A percentile compares a stretch with the other conserved stretches of the same genome.
Evolutionary conservation across 2,888 invertebrate species (phyloP).

Genomic region (Smittia sp.): DNA sequence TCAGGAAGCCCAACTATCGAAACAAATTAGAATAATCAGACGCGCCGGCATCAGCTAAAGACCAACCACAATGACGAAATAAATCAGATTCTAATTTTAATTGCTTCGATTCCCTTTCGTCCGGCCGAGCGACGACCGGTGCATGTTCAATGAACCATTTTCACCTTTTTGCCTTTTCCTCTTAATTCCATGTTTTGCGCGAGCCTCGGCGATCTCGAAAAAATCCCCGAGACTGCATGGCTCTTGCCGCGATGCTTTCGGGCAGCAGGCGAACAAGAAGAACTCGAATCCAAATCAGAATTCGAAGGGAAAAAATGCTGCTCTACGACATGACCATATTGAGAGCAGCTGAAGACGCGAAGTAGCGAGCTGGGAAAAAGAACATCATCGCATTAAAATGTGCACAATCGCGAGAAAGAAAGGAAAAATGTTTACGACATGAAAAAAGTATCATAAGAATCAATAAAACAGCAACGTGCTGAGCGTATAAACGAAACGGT

Average conservation of each 20-base stretch:
- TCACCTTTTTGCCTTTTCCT: no score
- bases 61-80: neutral
- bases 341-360: neutral
- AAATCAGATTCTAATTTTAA: conserved; percentile 4
- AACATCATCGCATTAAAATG: neutral
- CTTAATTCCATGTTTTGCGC: no score
- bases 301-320: neutral
- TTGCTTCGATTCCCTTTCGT: neutral
- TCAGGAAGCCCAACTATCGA: no score
- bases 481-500: neutral
- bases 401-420: neutral
- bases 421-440: neutral
- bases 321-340: neutral
- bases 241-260: neutral
- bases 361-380: neutral
- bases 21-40: no score
- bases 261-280: no score
- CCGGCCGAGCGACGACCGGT: no score
- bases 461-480: neutral
- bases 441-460: neutral
- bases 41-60: neutral
- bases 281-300: no score
- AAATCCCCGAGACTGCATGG: conserved; percentile 30
- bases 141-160: no score
- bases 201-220: neutral